phyloP scores from a whole-genome alignment of 2,797 vertebrate species.

The Manis pentadactyla region DNA sequence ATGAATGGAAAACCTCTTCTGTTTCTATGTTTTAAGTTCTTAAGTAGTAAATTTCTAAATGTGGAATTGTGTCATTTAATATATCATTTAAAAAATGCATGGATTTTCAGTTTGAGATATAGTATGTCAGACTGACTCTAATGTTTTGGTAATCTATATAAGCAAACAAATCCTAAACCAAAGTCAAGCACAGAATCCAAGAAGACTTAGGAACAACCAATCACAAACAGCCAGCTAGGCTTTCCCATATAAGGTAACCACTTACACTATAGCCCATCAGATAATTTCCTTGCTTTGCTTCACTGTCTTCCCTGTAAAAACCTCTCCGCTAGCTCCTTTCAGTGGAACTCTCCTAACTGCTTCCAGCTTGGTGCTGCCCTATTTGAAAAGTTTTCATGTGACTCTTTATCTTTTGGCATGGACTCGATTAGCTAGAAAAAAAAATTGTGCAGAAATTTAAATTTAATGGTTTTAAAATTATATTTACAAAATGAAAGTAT shows the following conservation, averaged over 20 bases:
- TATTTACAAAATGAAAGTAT: neutral
- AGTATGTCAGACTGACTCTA: too few relatives aligned
- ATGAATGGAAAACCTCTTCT: neutral
- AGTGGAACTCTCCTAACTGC: neutral
- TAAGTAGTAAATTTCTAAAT: neutral
- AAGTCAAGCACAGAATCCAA: neutral
- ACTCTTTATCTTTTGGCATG: neutral
- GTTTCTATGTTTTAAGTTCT: neutral
- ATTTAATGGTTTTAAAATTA: neutral
- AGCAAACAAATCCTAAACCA: neutral
- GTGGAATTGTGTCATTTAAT: neutral
- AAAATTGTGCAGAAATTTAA: neutral
- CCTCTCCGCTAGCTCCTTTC: neutral
- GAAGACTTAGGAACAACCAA: neutral
- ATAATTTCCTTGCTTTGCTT: neutral
- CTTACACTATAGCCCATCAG: neutral
- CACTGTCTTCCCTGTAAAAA: neutral
- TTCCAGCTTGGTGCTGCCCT: neutral
- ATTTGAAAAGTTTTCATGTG: neutral
- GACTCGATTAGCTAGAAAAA: neutral
- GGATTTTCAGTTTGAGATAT: neutral
- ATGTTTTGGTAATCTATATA: neutral
- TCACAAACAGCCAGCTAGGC: neutral
- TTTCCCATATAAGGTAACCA: neutral
- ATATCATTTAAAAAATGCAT: neutral